These are phyloP conservation scores for Synergus laeviventris DNA, from an alignment of 2,888 invertebrate genomes.

Conservation along the genomic window DNA sequence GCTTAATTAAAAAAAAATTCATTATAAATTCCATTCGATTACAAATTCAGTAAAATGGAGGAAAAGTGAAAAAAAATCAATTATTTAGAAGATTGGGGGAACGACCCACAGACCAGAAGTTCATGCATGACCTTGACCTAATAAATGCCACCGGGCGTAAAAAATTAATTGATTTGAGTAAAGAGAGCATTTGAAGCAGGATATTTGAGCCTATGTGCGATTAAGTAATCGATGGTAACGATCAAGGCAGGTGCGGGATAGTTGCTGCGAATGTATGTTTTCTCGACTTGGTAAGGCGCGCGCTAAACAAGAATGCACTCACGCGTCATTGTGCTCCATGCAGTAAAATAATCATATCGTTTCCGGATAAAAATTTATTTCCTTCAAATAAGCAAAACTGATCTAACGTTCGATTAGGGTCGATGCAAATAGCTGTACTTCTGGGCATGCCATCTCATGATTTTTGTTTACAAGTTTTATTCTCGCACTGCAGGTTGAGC, in stretches of 20 bases:
- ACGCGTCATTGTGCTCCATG: slow-evolving; percentile 9
- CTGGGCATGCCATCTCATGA: slow-evolving; percentile 12
- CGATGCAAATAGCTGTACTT: neutral
- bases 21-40: neutral
- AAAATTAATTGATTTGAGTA: slow-evolving; percentile 25
- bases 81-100: neutral
- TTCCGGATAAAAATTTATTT: neutral
- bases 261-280: slow-evolving; percentile 38
- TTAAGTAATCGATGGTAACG: slow-evolving; percentile 35
- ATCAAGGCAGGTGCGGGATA: slow-evolving; percentile 34
- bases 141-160: slow-evolving; percentile 4
- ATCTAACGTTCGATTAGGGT: slow-evolving; percentile 11
- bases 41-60: neutral
- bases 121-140: slow-evolving; percentile 35
- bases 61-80: neutral
- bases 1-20: neutral
- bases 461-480: slow-evolving; percentile 36
- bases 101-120: slow-evolving; percentile 16
- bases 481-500: neutral
- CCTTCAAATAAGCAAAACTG: neutral
- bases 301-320: slow-evolving; percentile 38
- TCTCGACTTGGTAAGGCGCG: slow-evolving; percentile 34
- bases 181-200: slow-evolving; percentile 14
- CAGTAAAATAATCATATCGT: neutral
- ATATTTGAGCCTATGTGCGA: slow-evolving; percentile 20